Evolutionary conservation across 2,113 vertebrate species (phyloP), one percentile per base, ranked within the genome.

Genomic region (Antigone vipio): DNA sequence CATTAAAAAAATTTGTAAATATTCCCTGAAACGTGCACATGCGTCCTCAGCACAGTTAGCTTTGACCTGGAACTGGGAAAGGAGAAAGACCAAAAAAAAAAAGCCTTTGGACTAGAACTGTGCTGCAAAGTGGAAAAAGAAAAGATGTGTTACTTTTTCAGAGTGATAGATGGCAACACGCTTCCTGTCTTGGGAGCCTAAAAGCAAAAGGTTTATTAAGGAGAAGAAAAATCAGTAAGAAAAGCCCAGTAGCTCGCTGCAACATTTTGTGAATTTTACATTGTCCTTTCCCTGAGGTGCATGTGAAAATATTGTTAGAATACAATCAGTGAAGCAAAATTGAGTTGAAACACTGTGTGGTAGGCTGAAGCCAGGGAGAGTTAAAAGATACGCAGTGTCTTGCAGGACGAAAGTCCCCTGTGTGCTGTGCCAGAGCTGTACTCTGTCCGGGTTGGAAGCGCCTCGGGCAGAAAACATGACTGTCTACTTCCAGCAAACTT

Each of bases 161-260:
- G 60, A 49, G 82, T 95, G 85, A 58, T 82, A 82, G 85, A 92
- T 93, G 64, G 77, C 74, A 95, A 62, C 60, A 30, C 6, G 9
- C 71, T 71, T 78, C 77, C 52, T 88, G 60, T 66, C 78, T 68
- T 62, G 85, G 34, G 42, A 92, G 42, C 68, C 15, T 47, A 17
- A 45, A 52, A 92, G 64, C 40, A 40, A 53, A 49, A 77, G 78
- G 52, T 81, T 82, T 90, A 84, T 93, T 95, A 69, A 67, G 56
- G 55, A 58, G 85, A 68, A 84, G 58, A 63, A 85, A 82, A 84
- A 93, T 30, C 1, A 4, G 35, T 42, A 34, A 58, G 71, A 81
- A 73, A 87, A 69, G 30, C 47, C 27, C 60, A 19, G 42, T 47
- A 82, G 69, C 60, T 87, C 2, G 2, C 30, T 85, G 42, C 52